phyloP scores from a whole-genome alignment of 2,113 vertebrate species.

The Seriola quinqueradiata region DNA sequence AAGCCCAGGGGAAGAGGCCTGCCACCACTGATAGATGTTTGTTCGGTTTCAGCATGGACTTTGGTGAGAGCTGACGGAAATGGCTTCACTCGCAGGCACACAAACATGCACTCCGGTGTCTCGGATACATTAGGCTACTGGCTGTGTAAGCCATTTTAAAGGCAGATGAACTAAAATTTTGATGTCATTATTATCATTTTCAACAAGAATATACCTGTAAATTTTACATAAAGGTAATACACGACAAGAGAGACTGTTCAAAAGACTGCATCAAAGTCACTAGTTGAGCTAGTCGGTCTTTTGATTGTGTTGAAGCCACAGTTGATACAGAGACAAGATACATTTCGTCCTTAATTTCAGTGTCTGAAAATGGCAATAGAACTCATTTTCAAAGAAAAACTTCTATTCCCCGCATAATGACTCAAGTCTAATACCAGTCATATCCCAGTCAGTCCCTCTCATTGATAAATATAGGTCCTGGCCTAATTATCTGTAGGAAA shows the following conservation, averaged over 20 bases:
- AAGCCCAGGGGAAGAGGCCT: conserved; percentile 55
- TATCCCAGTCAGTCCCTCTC: background rate
- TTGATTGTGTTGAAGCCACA: background rate
- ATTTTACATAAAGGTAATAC: background rate
- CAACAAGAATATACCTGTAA: background rate
- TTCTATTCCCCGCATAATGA: no score
- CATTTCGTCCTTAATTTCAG: background rate
- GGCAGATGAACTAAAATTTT: background rate
- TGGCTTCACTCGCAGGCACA: conserved; percentile 16
- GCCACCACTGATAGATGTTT: conserved; percentile 73
- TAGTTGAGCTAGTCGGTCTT: background rate
- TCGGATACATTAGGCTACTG: conserved; percentile 13
- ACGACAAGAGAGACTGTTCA: background rate
- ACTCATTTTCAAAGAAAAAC: background rate
- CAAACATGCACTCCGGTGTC: conserved; percentile 17
- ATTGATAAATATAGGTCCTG: background rate
- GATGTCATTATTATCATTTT: background rate
- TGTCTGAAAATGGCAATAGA: background rate
- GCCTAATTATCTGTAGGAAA: conserved; percentile 5
- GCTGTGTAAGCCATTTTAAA: background rate
- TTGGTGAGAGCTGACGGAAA: conserved; percentile 65
- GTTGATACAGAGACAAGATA: background rate
- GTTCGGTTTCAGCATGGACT: conserved; percentile 52
- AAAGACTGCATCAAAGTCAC: background rate
- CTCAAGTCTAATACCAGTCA: background rate